phyloP scores from a whole-genome alignment of 2,113 vertebrate genomes.

The Odocoileus hemionus region DNA sequence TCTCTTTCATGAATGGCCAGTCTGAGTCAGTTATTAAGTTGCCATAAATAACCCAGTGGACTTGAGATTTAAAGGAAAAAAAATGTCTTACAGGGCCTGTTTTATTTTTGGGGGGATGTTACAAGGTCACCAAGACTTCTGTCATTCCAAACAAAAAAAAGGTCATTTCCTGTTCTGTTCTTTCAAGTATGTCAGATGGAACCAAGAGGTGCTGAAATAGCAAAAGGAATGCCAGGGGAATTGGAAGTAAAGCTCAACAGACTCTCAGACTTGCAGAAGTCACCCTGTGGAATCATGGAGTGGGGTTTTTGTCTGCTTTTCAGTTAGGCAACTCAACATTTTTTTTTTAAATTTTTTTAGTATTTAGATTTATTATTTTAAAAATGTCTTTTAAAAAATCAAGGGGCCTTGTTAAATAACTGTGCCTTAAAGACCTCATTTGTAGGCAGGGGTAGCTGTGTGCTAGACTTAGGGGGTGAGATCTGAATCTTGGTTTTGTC shows the following conservation, averaged over 20 bases:
- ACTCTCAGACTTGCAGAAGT: neutral
- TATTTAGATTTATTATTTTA: neutral
- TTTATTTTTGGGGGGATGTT: neutral
- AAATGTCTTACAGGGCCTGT: neutral
- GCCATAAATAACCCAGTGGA: neutral
- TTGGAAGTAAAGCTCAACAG: neutral
- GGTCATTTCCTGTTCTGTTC: neutral
- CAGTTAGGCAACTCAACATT: neutral
- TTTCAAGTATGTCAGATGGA: neutral
- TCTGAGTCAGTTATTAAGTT: neutral
- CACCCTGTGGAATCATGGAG: neutral
- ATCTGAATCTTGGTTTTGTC: neutral
- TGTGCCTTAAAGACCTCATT: neutral
- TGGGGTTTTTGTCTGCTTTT: neutral
- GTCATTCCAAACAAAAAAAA: neutral
- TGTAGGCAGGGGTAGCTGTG: neutral
- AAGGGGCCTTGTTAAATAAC: neutral
- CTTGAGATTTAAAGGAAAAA: constrained; percentile 3
- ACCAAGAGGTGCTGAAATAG: neutral
- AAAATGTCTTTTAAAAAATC: neutral
- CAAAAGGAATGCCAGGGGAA: neutral
- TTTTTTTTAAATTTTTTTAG: neutral
- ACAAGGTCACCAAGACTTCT: neutral
- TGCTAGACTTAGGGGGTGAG: neutral
- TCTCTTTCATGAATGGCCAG: neutral